Evolutionary conservation across 35 echinoderm and acorn worm genomes (phyloP).

Genomic region (Diadema setosum): DNA sequence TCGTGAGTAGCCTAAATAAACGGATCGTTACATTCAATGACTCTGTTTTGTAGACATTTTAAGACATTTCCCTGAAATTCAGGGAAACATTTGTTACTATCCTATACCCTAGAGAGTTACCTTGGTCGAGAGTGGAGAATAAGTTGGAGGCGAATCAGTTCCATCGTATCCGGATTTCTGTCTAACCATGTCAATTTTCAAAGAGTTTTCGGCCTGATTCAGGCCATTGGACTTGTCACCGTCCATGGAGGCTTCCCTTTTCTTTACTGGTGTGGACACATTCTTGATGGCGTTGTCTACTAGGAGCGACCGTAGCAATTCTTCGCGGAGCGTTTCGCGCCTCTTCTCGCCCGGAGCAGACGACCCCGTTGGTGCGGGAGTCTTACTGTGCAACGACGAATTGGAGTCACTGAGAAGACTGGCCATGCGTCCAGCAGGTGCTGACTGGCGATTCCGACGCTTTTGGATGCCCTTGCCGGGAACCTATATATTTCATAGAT

Average conservation of each 20-base stretch:
- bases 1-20: too few relatives aligned
- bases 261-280: not conserved
- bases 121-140: not conserved
- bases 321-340: conserved; percentile 15
- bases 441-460: conserved; percentile 5
- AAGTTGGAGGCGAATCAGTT: not conserved
- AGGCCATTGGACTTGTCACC: not conserved
- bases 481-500: not conserved
- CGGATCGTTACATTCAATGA: too few relatives aligned
- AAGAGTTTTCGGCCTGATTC: not conserved
- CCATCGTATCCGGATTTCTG: conserved; percentile 4
- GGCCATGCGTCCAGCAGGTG: conserved; percentile 22
- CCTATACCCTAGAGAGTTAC: too few relatives aligned
- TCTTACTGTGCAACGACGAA: not conserved
- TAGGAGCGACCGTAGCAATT: conserved; percentile 8
- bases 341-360: not conserved
- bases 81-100: too few relatives aligned
- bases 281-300: not conserved
- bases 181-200: not conserved
- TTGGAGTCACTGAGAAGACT: conserved; percentile 6
- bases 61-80: too few relatives aligned
- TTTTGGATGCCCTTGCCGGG: not conserved
- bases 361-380: not conserved
- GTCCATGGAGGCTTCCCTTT: not conserved
- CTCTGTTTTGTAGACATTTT: too few relatives aligned